A percentile compares a stretch with the other conserved stretches of the same genome.
Evolutionary conservation across 2,888 invertebrate species (phyloP).

Genomic region (Pristionchus maxplancki): DNA sequence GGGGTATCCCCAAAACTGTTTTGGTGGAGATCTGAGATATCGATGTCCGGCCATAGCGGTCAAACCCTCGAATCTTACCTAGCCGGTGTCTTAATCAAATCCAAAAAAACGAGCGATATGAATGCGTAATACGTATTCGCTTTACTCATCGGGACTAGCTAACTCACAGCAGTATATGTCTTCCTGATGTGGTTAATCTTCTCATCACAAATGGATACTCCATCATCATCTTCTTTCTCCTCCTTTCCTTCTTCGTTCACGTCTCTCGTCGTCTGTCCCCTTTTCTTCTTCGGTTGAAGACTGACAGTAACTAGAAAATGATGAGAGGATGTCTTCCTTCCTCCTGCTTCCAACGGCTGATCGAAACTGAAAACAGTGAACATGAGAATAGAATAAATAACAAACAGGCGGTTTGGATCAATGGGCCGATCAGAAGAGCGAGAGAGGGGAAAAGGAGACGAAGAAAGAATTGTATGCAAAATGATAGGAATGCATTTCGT

Average conservation of each 20-base stretch:
- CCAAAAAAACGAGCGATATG: no score
- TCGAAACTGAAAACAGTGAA: conserved; percentile 10
- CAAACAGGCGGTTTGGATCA: background rate
- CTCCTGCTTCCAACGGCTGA: background rate
- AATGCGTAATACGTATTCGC: no score
- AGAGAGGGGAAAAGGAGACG: no score
- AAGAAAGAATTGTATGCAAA: no score
- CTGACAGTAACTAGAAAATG: conserved; percentile 42
- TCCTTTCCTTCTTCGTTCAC: background rate
- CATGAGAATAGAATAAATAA: background rate
- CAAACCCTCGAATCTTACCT: no score
- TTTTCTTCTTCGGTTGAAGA: conserved; percentile 43
- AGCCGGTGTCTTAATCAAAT: no score
- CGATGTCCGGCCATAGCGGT: no score
- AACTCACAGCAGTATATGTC: conserved; percentile 43
- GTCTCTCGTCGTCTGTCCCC: conserved; percentile 26
- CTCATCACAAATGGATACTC: conserved; percentile 22
- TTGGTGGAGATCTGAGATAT: no score
- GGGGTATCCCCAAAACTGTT: no score
- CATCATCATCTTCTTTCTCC: background rate
- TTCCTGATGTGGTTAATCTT: conserved; percentile 29
- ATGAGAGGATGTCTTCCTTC: background rate
- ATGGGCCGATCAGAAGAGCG: no score
- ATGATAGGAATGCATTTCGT: no score
- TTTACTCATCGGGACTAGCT: background rate